phyloP scores from a whole-genome alignment of 2,888 invertebrate species.

The Trichacis sp. region DNA sequence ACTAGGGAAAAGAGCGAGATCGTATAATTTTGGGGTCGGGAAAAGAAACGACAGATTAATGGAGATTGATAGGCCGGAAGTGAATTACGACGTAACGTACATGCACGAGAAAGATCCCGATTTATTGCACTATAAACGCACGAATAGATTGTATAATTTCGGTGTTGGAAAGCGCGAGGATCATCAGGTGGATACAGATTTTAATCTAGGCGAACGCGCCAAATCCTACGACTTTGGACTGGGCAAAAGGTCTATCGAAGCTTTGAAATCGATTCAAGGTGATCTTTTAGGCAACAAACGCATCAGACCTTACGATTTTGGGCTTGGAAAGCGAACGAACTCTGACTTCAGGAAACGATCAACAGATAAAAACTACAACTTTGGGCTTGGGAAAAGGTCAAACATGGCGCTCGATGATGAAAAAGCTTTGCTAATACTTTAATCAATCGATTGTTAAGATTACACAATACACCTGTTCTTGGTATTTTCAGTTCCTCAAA shows the following conservation, averaged over 20 bases:
- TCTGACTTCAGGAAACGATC: neutral
- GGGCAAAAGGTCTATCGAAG: conserved; percentile 50
- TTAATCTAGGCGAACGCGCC: conserved; percentile 18
- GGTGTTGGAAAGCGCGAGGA: conserved; percentile 32
- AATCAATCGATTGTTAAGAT: no score
- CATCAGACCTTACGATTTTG: conserved; percentile 22
- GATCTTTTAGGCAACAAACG: neutral
- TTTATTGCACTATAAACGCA: conserved; percentile 24
- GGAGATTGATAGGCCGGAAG: conserved; percentile 51
- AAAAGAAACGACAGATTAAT: conserved; percentile 65
- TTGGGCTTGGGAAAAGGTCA: conserved; percentile 54
- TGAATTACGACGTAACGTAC: conserved; percentile 63
- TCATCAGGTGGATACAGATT: conserved; percentile 53
- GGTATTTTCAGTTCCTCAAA: no score
- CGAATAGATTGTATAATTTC: conserved; percentile 25
- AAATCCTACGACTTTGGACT: conserved; percentile 53
- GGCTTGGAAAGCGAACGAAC: conserved; percentile 32
- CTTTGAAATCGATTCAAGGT: neutral
- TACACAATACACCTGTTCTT: no score
- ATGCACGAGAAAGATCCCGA: conserved; percentile 14
- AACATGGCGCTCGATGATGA: conserved; percentile 26
- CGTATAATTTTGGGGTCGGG: conserved; percentile 73
- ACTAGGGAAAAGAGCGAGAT: conserved; percentile 74
- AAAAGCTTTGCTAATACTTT: neutral
- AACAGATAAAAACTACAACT: conserved; percentile 19